Conservation (phyloP, 2,113 vertebrate species). For the Aepyceros melampus region DNA sequence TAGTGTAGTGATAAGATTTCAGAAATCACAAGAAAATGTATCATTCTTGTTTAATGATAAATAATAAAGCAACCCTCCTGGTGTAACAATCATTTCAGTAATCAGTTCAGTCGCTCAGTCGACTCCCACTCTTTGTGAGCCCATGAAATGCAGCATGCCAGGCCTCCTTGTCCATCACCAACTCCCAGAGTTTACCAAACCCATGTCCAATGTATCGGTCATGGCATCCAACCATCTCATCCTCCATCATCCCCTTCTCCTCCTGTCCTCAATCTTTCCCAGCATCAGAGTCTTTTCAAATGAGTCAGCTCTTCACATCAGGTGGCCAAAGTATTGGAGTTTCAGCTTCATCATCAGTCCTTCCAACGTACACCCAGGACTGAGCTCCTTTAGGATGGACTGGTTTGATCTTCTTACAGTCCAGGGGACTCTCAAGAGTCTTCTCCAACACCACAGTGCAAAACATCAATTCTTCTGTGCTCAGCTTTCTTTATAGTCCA, state of each 20-base stretch:
- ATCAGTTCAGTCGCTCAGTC: not conserved
- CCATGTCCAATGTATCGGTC: not conserved
- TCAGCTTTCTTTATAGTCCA: not conserved
- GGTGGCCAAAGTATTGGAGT: not conserved
- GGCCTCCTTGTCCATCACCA: not conserved
- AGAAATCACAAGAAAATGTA: not conserved
- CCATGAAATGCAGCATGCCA: not conserved
- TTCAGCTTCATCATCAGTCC: not conserved
- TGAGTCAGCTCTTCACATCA: not conserved
- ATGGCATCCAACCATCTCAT: not conserved
- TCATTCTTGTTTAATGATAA: not conserved
- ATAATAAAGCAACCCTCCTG: not conserved
- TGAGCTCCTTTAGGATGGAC: not conserved
- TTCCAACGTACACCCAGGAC: not conserved
- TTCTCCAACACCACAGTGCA: not conserved
- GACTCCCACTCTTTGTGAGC: rapidly evolving
- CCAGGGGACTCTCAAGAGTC: not conserved
- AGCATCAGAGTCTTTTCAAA: not conserved
- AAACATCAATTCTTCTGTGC: not conserved
- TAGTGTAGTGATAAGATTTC: not conserved
- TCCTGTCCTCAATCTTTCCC: not conserved
- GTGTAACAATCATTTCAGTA: not conserved
- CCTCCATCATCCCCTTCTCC: not conserved
- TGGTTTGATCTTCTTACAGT: not conserved
- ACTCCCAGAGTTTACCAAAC: not conserved